A percentile compares a stretch with the other conserved stretches of the same genome.
Evolutionary conservation across 2,797 vertebrate species (phyloP).

Genomic region (Synanceia verrucosa): DNA sequence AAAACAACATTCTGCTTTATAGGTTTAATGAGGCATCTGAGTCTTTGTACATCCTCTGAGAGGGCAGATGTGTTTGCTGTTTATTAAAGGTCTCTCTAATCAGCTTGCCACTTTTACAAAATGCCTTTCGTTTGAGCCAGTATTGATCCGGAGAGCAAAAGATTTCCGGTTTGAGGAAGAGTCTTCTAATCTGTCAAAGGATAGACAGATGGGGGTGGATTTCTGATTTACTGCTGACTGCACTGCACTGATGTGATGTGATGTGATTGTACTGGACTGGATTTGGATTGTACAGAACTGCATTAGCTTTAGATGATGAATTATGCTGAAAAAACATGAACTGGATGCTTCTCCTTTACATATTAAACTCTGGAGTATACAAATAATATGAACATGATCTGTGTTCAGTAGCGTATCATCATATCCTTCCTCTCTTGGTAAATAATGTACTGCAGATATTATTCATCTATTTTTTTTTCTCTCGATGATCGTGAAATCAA

Average conservation of each 20-base stretch:
- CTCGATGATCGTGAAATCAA: not conserved
- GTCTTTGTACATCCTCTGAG: conserved; percentile 7
- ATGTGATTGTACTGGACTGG: not conserved
- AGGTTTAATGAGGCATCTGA: conserved; percentile 12
- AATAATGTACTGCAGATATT: not conserved
- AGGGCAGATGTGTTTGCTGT: conserved; percentile 10
- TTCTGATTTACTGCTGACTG: not conserved
- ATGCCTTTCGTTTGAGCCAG: conserved; percentile 7
- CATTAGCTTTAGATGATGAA: not conserved
- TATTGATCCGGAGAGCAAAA: conserved; percentile 23
- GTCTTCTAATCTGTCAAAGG: conserved; percentile 18
- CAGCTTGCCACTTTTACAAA: conserved; percentile 13
- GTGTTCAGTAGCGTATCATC: too few relatives aligned
- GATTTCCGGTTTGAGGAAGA: conserved; percentile 10
- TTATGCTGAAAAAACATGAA: not conserved
- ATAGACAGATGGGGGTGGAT: not conserved
- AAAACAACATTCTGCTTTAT: conserved; percentile 2
- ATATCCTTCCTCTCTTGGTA: not conserved
- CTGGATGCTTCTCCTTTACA: not conserved
- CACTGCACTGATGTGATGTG: conserved; percentile 3
- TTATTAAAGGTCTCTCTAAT: conserved; percentile 32
- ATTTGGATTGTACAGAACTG: not conserved
- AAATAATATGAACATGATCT: not conserved
- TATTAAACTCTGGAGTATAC: not conserved
- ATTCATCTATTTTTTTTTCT: not conserved